phyloP scores from a whole-genome alignment of 2,113 vertebrate genomes.

The Pygoscelis adeliae region DNA sequence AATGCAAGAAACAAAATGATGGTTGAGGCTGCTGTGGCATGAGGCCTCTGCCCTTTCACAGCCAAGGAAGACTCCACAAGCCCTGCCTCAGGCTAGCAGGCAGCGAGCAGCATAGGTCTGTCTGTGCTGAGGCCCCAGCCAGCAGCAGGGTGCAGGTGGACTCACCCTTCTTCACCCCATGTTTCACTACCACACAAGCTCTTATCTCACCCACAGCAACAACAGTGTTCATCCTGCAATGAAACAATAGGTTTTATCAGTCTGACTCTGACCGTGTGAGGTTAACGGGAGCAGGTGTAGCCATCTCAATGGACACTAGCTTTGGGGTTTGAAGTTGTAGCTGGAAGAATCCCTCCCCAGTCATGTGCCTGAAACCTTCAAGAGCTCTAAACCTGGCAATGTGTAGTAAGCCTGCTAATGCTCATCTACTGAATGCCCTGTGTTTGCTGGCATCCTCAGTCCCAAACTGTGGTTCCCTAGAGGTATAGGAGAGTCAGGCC shows the following conservation, averaged over 20 bases:
- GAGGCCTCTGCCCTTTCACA: not conserved
- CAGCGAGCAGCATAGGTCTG: fast-evolving
- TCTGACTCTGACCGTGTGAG: not conserved
- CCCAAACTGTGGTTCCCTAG: not conserved
- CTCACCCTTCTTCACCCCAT: not conserved
- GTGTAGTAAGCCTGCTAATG: not conserved
- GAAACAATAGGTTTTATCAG: not conserved
- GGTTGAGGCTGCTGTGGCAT: not conserved
- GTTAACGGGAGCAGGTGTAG: not conserved
- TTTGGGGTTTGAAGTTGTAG: not conserved
- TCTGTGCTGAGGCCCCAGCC: not conserved
- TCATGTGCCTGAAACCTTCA: not conserved
- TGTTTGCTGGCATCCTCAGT: not conserved
- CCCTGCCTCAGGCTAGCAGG: not conserved
- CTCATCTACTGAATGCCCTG: not conserved
- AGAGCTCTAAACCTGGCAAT: not conserved
- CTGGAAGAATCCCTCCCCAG: not conserved
- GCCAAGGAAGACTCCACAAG: not conserved
- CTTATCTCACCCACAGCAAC: not conserved
- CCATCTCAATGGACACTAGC: not conserved
- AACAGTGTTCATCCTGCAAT: not conserved
- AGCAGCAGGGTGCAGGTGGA: not conserved
- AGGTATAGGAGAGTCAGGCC: not conserved
- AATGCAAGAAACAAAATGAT: not conserved
- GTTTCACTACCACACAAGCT: not conserved